These are phyloP conservation scores for Holothuria leucospilota DNA, from an alignment of 53 echinoderm and acorn worm genomes.

Conservation along the genomic window DNA sequence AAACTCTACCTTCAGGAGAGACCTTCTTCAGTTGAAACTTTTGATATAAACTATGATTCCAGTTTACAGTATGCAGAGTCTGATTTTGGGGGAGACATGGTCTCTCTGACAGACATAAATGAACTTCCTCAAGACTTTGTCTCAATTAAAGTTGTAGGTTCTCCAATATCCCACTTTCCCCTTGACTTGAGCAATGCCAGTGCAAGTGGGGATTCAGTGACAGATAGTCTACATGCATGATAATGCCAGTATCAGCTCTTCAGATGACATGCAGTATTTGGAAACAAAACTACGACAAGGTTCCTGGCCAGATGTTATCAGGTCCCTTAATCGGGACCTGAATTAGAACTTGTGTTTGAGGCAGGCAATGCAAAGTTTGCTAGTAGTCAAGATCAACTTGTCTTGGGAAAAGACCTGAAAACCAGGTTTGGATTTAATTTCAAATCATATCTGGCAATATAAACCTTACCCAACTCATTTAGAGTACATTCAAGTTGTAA, in stretches of 20 bases:
- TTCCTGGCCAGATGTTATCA: slow-evolving; percentile 36
- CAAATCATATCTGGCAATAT: slow-evolving; percentile 5
- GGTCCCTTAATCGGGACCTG: neutral
- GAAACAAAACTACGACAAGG: neutral
- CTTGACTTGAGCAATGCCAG: neutral
- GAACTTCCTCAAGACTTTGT: neutral
- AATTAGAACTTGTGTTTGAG: neutral
- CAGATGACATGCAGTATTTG: slow-evolving; percentile 30
- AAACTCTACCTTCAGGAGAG: slow-evolving; percentile 1
- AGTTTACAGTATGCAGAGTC: slow-evolving; percentile 16
- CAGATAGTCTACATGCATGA: neutral
- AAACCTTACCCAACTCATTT: neutral
- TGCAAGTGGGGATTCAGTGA: neutral
- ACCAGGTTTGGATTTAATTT: neutral
- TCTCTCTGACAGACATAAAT: neutral
- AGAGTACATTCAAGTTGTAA: slow-evolving; percentile 6
- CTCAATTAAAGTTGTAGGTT: neutral
- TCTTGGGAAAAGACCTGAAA: slow-evolving; percentile 3
- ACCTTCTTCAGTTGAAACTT: neutral
- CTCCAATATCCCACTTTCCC: neutral
- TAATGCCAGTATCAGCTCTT: neutral
- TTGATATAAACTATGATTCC: slow-evolving; percentile 8
- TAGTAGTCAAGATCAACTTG: neutral
- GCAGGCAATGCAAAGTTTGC: neutral
- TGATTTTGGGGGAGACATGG: slow-evolving; percentile 31